Evolutionary conservation across 2,888 invertebrate genomes (phyloP).

Genomic region (Pammene aurita): DNA sequence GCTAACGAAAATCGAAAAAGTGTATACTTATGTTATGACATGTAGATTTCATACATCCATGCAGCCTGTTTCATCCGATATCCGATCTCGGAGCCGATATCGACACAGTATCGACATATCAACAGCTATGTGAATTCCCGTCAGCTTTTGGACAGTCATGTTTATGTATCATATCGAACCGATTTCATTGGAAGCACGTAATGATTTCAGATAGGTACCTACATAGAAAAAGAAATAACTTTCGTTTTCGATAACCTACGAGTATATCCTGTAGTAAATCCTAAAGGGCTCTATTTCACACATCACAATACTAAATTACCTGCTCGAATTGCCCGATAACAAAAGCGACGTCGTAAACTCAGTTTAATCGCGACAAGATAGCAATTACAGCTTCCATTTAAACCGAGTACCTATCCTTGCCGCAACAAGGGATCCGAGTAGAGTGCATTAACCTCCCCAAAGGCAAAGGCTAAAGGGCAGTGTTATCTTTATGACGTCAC

Average conservation of each 20-base stretch:
- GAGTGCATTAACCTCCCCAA: slow-evolving; percentile 47
- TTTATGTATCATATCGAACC: no score
- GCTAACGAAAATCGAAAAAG: no score
- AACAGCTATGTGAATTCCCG: background rate
- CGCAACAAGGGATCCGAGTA: slow-evolving; percentile 32
- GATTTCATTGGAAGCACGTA: no score
- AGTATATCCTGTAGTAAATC: no score
- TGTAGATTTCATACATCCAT: background rate
- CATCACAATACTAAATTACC: slow-evolving; percentile 6
- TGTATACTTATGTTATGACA: no score
- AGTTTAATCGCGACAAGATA: slow-evolving; percentile 25
- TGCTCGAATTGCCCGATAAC: background rate
- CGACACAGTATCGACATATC: background rate
- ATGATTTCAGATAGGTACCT: no score
- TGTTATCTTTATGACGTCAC: slow-evolving; percentile 59
- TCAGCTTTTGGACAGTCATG: no score
- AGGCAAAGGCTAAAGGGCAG: slow-evolving; percentile 50
- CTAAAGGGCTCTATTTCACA: no score
- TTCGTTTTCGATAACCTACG: no score
- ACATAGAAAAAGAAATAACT: no score
- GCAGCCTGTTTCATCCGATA: background rate
- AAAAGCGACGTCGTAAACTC: slow-evolving; percentile 15
- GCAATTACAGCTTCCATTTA: slow-evolving; percentile 32
- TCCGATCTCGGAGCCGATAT: background rate
- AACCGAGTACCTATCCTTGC: slow-evolving; percentile 11